phyloP scores from a whole-genome alignment of 2,113 vertebrate genomes.

The Vimba vimba region DNA sequence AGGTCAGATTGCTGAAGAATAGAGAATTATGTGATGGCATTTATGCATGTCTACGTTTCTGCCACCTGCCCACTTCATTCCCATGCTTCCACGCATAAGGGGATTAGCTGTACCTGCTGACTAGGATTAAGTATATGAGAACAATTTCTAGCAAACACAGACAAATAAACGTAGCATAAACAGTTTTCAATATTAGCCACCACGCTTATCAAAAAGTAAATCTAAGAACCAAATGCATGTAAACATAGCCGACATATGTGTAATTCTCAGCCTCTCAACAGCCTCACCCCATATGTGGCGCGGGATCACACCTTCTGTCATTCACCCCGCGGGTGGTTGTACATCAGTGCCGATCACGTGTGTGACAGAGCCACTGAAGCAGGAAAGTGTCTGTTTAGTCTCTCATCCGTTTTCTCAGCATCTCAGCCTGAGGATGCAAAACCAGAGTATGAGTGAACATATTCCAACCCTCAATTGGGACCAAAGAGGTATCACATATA shows the following conservation, averaged over 20 bases:
- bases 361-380: constrained; percentile 38
- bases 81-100: background rate
- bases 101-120: constrained; percentile 31
- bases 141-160: background rate
- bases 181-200: background rate
- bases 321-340: constrained; percentile 38
- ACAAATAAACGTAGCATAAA: background rate
- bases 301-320: background rate
- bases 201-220: background rate
- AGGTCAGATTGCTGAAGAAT: constrained; percentile 22
- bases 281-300: background rate
- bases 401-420: constrained; percentile 5
- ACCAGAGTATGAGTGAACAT: constrained; percentile 26
- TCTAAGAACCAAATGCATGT: background rate
- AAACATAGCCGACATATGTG: background rate
- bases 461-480: background rate
- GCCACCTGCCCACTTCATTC: constrained; percentile 24
- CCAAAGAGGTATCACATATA: background rate
- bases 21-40: background rate
- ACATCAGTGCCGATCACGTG: constrained; percentile 44
- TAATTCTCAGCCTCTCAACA: background rate
- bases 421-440: constrained; percentile 18
- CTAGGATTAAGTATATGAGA: background rate
- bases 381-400: constrained; percentile 37
- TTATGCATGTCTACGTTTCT: constrained; percentile 19